phyloP scores from a whole-genome alignment of 2,888 invertebrate genomes.

The Ectemnius cavifrons region DNA sequence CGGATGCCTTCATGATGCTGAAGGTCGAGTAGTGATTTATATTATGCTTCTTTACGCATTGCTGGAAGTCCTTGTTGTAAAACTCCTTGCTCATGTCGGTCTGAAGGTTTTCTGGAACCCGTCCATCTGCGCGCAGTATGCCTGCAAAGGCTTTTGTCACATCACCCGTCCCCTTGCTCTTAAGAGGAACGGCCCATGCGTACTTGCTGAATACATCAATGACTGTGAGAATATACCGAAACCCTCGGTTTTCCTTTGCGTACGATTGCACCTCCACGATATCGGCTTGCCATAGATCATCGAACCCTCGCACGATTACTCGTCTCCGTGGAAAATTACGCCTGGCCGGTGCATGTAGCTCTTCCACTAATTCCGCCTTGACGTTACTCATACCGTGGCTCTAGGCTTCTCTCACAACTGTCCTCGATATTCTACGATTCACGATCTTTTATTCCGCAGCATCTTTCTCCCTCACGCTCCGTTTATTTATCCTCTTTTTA shows the following conservation, averaged over 20 bases:
- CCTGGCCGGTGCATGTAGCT: neutral
- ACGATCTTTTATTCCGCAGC: too few species aligned
- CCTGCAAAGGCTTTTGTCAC: neutral
- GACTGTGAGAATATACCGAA: conserved; percentile 8
- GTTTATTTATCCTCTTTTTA: conserved; percentile 1
- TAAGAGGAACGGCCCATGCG: neutral
- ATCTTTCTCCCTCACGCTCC: too few species aligned
- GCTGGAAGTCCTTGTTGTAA: conserved; percentile 1
- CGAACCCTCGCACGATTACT: neutral
- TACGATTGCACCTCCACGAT: neutral
- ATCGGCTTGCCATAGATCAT: conserved; percentile 1
- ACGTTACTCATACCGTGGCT: too few species aligned
- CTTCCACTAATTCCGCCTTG: neutral
- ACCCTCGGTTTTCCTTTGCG: neutral
- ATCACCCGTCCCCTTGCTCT: neutral
- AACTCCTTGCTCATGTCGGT: conserved; percentile 13
- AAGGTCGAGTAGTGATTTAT: conserved; percentile 51
- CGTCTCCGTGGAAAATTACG: conserved; percentile 4
- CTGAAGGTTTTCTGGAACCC: conserved; percentile 4
- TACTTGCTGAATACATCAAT: neutral
- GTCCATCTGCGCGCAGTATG: neutral
- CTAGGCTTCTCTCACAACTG: neutral
- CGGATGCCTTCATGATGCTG: conserved; percentile 61
- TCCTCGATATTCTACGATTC: too few species aligned
- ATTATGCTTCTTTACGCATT: conserved; percentile 12